phyloP scores from a whole-genome alignment of 1,140 invertebrate species.

The Drosophila insularis region DNA sequence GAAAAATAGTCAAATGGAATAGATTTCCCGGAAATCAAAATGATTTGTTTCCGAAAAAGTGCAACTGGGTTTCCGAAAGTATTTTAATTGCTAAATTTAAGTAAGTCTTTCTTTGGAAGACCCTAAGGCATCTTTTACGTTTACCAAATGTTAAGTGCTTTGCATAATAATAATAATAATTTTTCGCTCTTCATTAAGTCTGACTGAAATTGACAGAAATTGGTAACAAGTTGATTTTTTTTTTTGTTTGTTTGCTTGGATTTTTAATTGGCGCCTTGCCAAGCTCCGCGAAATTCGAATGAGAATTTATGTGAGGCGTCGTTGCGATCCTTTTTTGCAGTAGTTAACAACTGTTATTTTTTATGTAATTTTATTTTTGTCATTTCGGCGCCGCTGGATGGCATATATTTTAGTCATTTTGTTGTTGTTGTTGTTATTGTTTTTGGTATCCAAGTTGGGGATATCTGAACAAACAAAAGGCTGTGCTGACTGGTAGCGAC shows the following conservation, averaged over 20 bases:
- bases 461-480: conserved; percentile 64
- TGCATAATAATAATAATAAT: conserved; percentile 10
- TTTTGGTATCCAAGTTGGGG: conserved; percentile 27
- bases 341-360: conserved; percentile 81
- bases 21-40: too few species aligned
- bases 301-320: conserved; percentile 56
- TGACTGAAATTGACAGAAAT: conserved; percentile 5
- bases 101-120: too few species aligned
- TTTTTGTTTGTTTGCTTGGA: neutral
- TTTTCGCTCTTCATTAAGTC: conserved; percentile 4
- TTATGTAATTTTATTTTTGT: conserved; percentile 81
- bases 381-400: conserved; percentile 77
- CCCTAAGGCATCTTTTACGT: too few species aligned
- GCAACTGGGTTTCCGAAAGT: too few species aligned
- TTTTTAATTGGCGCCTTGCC: conserved; percentile 70
- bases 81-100: too few species aligned
- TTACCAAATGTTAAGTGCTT: neutral
- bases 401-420: conserved; percentile 24
- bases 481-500: conserved; percentile 76
- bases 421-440: conserved; percentile 15
- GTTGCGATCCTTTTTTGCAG: conserved; percentile 30
- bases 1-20: too few species aligned
- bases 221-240: conserved; percentile 69
- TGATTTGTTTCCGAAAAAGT: too few species aligned
- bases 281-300: conserved; percentile 17